A percentile compares a stretch with the other conserved stretches of the same genome.
Evolutionary conservation across 2,113 vertebrate genomes (phyloP).

Genomic region (Oncorhynchus keta): DNA sequence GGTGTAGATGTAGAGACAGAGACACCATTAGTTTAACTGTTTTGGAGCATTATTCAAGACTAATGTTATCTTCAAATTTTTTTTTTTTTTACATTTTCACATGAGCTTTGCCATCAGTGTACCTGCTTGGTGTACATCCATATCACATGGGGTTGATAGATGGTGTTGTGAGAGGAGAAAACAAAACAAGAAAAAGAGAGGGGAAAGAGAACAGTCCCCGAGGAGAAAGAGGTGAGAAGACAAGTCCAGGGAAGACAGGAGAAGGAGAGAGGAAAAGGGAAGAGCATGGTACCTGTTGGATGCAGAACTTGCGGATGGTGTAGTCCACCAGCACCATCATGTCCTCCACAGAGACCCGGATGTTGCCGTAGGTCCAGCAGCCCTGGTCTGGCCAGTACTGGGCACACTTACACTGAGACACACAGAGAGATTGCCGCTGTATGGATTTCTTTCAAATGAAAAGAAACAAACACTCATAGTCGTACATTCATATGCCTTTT

Average conservation of each 20-base stretch:
- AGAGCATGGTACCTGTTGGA: conserved; percentile 84
- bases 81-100: too few relatives aligned
- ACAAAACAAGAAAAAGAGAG: not conserved
- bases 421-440: not conserved
- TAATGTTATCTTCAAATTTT: too few relatives aligned
- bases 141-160: not conserved
- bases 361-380: conserved; percentile 97
- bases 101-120: too few relatives aligned
- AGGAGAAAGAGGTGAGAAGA: not conserved
- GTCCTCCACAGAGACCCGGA: conserved; percentile 95
- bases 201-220: not conserved
- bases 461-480: not conserved
- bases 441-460: not conserved
- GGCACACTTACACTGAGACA: conserved; percentile 90
- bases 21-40: not conserved
- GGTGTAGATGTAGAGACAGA: not conserved
- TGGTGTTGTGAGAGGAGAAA: not conserved
- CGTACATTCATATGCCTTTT: not conserved
- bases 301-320: conserved; percentile 97
- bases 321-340: conserved; percentile 95
- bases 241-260: not conserved
- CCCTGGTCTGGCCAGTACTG: conserved; percentile 99
- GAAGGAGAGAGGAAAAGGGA: not conserved
- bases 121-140: too few relatives aligned
- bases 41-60: too few relatives aligned